Evolutionary conservation across 2,888 invertebrate genomes (phyloP).

Genomic region (Adelognathus sp.): DNA sequence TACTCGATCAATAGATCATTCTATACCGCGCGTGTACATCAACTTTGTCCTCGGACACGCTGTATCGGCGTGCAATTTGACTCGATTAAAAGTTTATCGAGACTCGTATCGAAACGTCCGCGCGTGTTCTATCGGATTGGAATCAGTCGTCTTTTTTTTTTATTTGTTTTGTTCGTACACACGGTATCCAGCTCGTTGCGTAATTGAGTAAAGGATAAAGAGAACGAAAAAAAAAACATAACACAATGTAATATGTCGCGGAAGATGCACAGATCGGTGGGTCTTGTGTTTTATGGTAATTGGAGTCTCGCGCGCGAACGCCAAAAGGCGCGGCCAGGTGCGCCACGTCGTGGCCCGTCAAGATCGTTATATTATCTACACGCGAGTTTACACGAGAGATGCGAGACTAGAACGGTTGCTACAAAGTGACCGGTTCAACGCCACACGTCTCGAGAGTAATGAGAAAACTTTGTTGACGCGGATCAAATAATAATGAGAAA

Average conservation of each 20-base stretch:
- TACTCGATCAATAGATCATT: too few species aligned
- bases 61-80: conserved; percentile 12
- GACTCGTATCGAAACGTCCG: conserved; percentile 2
- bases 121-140: background rate
- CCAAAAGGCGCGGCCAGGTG: conserved; percentile 68
- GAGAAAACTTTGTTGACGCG: conserved; percentile 2
- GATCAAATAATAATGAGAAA: background rate
- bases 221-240: conserved; percentile 10
- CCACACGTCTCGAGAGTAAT: conserved; percentile 65
- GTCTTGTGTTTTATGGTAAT: conserved; percentile 68
- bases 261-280: conserved; percentile 7
- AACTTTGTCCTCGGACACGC: background rate
- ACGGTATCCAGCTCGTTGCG: background rate
- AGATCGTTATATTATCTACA: conserved; percentile 15
- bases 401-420: conserved; percentile 59
- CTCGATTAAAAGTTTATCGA: conserved; percentile 14
- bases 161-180: background rate
- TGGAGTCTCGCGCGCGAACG: conserved; percentile 51
- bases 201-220: background rate
- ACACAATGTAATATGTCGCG: background rate
- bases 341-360: conserved; percentile 54
- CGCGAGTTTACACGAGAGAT: conserved; percentile 44
- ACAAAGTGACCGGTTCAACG: conserved; percentile 71
- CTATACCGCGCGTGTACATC: background rate
- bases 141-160: conserved; percentile 1